Conservation (phyloP, 1,140 invertebrate genomes). For the Drosophila kepulauana region DNA sequence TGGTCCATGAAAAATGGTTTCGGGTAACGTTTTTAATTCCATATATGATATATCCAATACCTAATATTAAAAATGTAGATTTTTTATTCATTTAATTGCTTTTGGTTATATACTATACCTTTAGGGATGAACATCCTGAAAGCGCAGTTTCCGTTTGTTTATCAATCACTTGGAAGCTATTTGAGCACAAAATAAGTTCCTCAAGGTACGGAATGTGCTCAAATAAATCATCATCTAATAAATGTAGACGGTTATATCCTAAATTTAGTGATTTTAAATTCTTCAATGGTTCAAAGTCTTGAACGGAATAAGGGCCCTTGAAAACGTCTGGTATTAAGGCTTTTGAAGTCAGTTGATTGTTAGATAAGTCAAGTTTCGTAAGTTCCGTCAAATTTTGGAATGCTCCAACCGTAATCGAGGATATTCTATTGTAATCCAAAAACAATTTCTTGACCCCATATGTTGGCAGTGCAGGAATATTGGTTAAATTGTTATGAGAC, state of each 20-base stretch:
- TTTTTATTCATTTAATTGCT: background rate
- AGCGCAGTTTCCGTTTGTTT: conserved; percentile 88
- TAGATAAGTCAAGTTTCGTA: conserved; percentile 88
- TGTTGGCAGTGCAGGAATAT: conserved; percentile 70
- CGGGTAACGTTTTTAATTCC: conserved; percentile 87
- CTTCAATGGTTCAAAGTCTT: conserved; percentile 87
- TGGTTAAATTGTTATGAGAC: conserved; percentile 69
- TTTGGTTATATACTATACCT: conserved; percentile 84
- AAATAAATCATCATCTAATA: conserved; percentile 89
- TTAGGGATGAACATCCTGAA: conserved; percentile 87
- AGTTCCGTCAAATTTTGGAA: conserved; percentile 89
- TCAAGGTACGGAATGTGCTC: conserved; percentile 89
- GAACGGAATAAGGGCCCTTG: conserved; percentile 87
- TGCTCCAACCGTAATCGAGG: conserved; percentile 86
- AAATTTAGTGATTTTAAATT: conserved; percentile 88
- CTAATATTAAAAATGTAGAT: conserved; percentile 9
- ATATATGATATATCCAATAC: conserved; percentile 87
- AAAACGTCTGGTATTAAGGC: conserved; percentile 88
- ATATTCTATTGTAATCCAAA: conserved; percentile 87
- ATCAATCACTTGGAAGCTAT: conserved; percentile 88
- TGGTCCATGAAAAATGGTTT: conserved; percentile 88
- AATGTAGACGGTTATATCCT: conserved; percentile 88
- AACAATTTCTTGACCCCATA: conserved; percentile 85
- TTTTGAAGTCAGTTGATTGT: conserved; percentile 88
- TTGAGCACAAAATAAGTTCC: conserved; percentile 88